A percentile compares a stretch with the other conserved stretches of the same genome.
Evolutionary conservation across 2,113 vertebrate genomes (phyloP).

Genomic region (Chaenogobius annularis): DNA sequence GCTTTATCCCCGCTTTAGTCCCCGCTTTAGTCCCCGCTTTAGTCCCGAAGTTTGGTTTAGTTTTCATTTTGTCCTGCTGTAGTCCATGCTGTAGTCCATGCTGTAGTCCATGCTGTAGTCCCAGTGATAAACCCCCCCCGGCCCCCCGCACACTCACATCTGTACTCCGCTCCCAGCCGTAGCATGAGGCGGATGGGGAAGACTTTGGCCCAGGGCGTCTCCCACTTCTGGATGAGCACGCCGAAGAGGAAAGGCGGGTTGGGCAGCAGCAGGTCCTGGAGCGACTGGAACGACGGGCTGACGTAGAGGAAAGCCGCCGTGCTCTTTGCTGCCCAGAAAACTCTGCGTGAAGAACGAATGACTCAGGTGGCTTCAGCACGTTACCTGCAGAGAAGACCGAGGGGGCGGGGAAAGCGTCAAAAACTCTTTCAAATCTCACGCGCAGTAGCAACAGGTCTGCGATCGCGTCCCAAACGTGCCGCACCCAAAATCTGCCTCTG

Average conservation of each 20-base stretch:
- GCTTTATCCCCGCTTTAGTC: no score
- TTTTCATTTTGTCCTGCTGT: no score
- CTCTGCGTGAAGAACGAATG: conserved; percentile 98
- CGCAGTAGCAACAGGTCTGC: no score
- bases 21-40: no score
- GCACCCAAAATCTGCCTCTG: no score
- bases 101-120: no score
- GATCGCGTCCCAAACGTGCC: no score
- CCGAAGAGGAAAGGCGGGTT: conserved; percentile 94
- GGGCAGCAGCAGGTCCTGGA: conserved; percentile 94
- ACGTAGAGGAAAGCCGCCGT: conserved; percentile 96
- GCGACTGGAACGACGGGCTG: conserved; percentile 91
- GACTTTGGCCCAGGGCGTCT: conserved; percentile 98
- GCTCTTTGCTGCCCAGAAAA: conserved; percentile 96
- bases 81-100: no score
- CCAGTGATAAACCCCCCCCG: no score
- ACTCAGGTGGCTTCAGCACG: conserved; percentile 90
- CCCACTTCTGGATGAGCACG: conserved; percentile 98
- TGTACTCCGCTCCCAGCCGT: conserved; percentile 94
- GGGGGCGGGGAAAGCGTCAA: no score
- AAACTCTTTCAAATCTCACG: no score
- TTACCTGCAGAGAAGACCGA: conserved; percentile 79
- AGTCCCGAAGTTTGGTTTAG: no score
- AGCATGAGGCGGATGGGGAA: conserved; percentile 97
- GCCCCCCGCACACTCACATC: conserved; percentile 82